Percentiles rank a stretch among this genome's conserved stretches.
Conservation (phyloP, 2,888 invertebrate species). For the Aleiodes testaceus region DNA sequence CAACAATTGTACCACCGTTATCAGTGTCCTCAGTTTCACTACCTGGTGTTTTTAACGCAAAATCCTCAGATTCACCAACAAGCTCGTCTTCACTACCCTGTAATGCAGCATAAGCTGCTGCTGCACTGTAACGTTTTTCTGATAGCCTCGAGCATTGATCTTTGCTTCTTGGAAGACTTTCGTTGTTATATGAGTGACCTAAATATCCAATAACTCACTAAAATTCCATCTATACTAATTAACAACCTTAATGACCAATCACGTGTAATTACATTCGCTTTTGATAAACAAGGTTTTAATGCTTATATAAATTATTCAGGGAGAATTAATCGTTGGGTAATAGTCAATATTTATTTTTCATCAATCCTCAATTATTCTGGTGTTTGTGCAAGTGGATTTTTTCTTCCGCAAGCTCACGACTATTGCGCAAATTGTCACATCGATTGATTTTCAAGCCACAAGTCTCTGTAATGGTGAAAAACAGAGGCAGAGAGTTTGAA, state of each 20-base stretch:
- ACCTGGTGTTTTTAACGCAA: conserved; percentile 65
- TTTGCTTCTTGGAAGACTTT: conserved; percentile 65
- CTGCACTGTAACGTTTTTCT: conserved; percentile 67
- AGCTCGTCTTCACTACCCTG: conserved; percentile 72
- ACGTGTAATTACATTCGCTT: conserved; percentile 21
- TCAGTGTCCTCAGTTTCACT: conserved; percentile 74
- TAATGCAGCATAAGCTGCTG: conserved; percentile 69
- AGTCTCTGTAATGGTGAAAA: background rate
- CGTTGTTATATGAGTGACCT: conserved; percentile 63
- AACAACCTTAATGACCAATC: background rate
- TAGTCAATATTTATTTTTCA: no score
- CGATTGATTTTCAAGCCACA: background rate
- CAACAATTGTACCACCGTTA: conserved; percentile 66
- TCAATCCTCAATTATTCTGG: no score
- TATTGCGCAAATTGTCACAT: no score
- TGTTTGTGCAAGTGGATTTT: no score
- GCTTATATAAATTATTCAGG: background rate
- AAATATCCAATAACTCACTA: conserved; percentile 48
- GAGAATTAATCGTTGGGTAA: background rate
- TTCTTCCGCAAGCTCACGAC: no score
- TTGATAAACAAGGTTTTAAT: background rate
- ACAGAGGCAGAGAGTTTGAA: background rate
- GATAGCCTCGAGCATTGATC: conserved; percentile 62
- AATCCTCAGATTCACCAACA: conserved; percentile 64
- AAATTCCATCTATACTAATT: conserved; percentile 4